A percentile compares a stretch with the other conserved stretches of the same genome.
These are phyloP conservation scores for Danaus melanippus DNA, from an alignment of 1,140 invertebrate species.

Conservation along the genomic window DNA sequence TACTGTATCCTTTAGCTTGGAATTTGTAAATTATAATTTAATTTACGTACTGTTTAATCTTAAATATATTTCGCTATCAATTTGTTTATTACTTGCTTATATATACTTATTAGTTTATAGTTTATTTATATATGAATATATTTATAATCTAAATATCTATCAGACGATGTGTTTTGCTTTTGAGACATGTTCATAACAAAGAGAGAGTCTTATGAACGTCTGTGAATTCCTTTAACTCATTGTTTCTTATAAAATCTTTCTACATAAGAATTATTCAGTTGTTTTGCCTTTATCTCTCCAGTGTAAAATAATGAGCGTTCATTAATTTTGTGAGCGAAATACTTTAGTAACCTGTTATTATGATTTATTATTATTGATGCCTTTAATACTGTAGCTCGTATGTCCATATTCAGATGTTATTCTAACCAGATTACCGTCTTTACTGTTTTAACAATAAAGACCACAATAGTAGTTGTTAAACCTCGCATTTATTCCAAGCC, in stretches of 20 bases:
- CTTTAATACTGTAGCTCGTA: slow-evolving; percentile 15
- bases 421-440: slow-evolving; percentile 10
- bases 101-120: too few species aligned
- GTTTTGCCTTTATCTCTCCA: slow-evolving; percentile 23
- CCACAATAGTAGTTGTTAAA: slow-evolving; percentile 6
- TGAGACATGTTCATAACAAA: too few species aligned
- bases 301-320: slow-evolving; percentile 24
- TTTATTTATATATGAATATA: too few species aligned
- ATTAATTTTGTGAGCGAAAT: slow-evolving; percentile 26
- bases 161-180: too few species aligned
- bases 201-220: too few species aligned
- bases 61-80: too few species aligned
- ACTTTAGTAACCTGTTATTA: slow-evolving; percentile 25
- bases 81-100: too few species aligned
- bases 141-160: too few species aligned
- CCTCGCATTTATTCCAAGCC: slow-evolving; percentile 14
- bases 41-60: too few species aligned
- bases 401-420: slow-evolving; percentile 11
- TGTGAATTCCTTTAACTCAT: slow-evolving; percentile 1
- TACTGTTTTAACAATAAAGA: slow-evolving; percentile 10
- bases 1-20: too few species aligned
- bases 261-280: slow-evolving; percentile 16
- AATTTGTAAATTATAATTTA: too few species aligned
- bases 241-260: slow-evolving; percentile 21
- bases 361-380: slow-evolving; percentile 27